These are phyloP conservation scores for Antrozous pallidus DNA, from an alignment of 2,797 vertebrate genomes.

Conservation along the genomic window DNA sequence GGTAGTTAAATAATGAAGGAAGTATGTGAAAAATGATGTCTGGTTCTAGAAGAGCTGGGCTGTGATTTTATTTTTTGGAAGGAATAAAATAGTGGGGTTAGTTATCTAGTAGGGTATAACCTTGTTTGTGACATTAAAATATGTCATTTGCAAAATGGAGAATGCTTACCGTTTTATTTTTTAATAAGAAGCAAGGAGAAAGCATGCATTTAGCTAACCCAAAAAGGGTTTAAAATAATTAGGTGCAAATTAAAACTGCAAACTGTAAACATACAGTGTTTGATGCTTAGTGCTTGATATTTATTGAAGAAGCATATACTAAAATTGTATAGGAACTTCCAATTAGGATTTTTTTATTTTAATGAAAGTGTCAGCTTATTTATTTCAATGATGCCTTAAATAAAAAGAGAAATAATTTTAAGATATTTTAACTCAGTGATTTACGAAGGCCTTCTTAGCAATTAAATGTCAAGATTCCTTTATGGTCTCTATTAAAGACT, in stretches of 20 bases:
- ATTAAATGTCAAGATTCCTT: conserved; percentile 55
- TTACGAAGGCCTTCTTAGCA: conserved; percentile 40
- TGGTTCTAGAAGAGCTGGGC: background rate
- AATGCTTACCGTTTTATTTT: conserved; percentile 39
- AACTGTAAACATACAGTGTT: background rate
- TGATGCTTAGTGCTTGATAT: conserved; percentile 27
- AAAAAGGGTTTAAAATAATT: conserved; percentile 38
- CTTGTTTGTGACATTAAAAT: conserved; percentile 37
- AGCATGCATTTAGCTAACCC: background rate
- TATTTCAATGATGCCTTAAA: conserved; percentile 32
- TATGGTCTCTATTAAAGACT: conserved; percentile 43
- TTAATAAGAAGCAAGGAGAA: conserved; percentile 8
- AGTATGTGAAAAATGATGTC: conserved; percentile 16
- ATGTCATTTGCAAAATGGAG: conserved; percentile 29
- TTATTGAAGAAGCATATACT: conserved; percentile 8
- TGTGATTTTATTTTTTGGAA: conserved; percentile 43
- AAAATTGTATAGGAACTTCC: conserved; percentile 18
- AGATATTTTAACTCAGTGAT: conserved; percentile 41
- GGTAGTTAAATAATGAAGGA: conserved; percentile 23
- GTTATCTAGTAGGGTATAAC: background rate
- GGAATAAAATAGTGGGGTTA: background rate
- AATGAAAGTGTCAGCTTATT: background rate
- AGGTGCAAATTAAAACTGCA: conserved; percentile 36
- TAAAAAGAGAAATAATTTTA: conserved; percentile 53
- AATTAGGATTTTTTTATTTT: background rate